phyloP scores from a whole-genome alignment of 2,797 vertebrate genomes.

The Falco rusticolus region DNA sequence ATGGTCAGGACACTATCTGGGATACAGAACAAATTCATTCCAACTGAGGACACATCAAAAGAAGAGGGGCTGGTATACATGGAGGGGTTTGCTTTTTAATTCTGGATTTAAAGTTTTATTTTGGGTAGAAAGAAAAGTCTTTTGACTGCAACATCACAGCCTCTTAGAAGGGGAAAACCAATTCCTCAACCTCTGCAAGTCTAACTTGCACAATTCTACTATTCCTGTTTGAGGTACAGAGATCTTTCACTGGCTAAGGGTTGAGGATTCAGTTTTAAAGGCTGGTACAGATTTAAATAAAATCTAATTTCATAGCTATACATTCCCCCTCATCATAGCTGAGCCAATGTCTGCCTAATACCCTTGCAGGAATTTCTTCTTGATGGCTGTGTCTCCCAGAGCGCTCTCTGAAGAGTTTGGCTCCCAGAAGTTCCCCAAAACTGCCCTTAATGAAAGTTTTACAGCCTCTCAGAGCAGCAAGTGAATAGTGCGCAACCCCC shows the following conservation, averaged over 20 bases:
- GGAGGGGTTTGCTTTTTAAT: not conserved
- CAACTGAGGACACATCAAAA: not conserved
- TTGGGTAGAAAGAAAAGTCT: not conserved
- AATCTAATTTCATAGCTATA: not conserved
- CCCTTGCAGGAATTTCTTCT: not conserved
- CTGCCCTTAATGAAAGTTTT: not conserved
- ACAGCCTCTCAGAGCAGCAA: not conserved
- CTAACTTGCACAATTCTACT: not conserved
- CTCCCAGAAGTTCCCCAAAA: not conserved
- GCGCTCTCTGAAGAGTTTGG: not conserved
- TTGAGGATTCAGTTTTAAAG: not conserved
- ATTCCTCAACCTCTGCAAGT: not conserved
- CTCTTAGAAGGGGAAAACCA: not conserved
- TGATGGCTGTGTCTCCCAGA: not conserved
- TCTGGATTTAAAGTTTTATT: not conserved
- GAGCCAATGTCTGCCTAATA: not conserved
- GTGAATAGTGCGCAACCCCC: not conserved
- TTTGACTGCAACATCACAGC: not conserved
- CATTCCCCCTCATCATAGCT: not conserved
- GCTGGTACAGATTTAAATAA: not conserved
- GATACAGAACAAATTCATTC: not conserved
- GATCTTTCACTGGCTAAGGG: not conserved
- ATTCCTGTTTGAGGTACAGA: not conserved
- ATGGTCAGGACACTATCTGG: not conserved
- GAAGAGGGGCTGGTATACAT: not conserved